Evolutionary conservation across 1,140 invertebrate genomes (phyloP), one percentile per base, ranked within the genome.

Genomic region (Drosophila sechellia): DNA sequence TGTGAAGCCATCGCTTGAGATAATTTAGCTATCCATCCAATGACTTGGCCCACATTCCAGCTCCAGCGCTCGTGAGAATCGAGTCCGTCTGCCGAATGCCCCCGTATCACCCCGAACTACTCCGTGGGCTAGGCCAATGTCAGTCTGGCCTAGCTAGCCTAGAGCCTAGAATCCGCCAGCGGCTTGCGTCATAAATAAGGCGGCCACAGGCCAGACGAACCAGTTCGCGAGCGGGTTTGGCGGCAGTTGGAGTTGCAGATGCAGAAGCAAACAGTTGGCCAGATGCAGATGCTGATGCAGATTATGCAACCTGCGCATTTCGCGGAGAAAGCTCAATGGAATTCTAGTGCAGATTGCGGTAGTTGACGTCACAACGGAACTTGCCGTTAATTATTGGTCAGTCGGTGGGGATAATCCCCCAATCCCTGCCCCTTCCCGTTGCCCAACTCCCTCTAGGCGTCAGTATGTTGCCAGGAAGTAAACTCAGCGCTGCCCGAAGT

Each of bases 291-390:
- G 46, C 13, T 48, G 42, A 45, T 71, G 66, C 37, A 46, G 52
- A 25, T 74, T 74, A 75, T 74, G 71, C 58, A 74, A 74, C 31
- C 58, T 35, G 17, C 5, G 27, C 13, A 55, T 42, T 27, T 8
- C 15, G 35, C 40, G 57, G 70, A 63, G 68, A 54, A 72, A 72
- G 70, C 68, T 48, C 27, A 5, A n/a, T 52, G 4, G 37, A 76
- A 76, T 76, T 76, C 73, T 77, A 69, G 73, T 40, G 31, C 73
- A 76, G 40, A 76, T 76, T 75, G 50, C 72, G 72, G 72, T 76
- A 76, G 59, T 76, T 75, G 71, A 68, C 72, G 72, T 76, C 72
- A 75, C 46, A 76, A 52, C 68, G 55, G 65, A 34, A 71, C 20
- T 34, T 50, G 27, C 65, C 68, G 68, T 71, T 70, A 70, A 27